These are phyloP conservation scores for Salvelinus alpinus DNA, from an alignment of 2,113 vertebrate genomes.

Conservation along the genomic window DNA sequence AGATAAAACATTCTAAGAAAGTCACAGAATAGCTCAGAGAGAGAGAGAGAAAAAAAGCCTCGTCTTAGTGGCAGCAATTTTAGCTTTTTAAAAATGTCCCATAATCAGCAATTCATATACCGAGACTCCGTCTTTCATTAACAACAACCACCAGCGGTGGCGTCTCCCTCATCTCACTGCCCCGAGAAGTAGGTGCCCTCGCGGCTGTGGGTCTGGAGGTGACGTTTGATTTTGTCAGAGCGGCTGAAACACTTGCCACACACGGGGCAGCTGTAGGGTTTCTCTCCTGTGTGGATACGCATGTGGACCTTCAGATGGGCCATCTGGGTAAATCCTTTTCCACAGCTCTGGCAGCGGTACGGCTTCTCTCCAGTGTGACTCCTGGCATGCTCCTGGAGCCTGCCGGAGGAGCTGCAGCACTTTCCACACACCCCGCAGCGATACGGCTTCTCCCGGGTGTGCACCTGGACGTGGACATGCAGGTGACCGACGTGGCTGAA, in stretches of 20 bases:
- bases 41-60: conserved; percentile 45
- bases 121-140: background rate
- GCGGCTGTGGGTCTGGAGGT: conserved; percentile 71
- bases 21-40: conserved; percentile 39
- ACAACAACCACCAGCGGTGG: background rate
- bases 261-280: conserved; percentile 73
- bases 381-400: conserved; percentile 71
- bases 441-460: conserved; percentile 72
- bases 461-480: conserved; percentile 71
- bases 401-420: conserved; percentile 70
- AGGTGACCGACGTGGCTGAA: conserved; percentile 69
- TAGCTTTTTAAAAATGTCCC: conserved; percentile 50
- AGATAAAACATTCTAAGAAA: conserved; percentile 41
- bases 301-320: conserved; percentile 73
- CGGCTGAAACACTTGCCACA: conserved; percentile 74
- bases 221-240: conserved; percentile 74
- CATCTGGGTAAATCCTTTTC: conserved; percentile 74
- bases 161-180: conserved; percentile 48
- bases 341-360: conserved; percentile 72
- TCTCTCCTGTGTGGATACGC: conserved; percentile 72
- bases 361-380: conserved; percentile 75
- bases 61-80: conserved; percentile 50
- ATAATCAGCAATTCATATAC: conserved; percentile 18
- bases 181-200: conserved; percentile 72
- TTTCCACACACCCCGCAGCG: conserved; percentile 72